Evolutionary conservation across 2,113 vertebrate genomes (phyloP), one percentile per base, ranked within the genome.

Genomic region (Rhinogobius similis): DNA sequence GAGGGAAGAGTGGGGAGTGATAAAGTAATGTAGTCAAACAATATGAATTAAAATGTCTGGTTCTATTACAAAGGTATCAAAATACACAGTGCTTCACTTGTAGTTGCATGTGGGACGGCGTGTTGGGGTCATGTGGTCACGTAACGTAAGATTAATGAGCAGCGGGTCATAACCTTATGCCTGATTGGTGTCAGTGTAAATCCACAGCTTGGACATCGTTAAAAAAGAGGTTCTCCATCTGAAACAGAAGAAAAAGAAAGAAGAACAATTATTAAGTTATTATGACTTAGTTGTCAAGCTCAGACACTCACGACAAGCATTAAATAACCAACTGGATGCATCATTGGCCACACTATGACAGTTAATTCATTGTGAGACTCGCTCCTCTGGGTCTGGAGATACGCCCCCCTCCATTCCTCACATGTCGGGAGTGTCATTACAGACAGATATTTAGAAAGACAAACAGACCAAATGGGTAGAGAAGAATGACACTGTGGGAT

Each of bases 381-480:
- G 85, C 81, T 76, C 62, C 46, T 64, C 74, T 80, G 3, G 72
- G 69, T 72, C 74, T 21, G 48, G 70, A 11, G 12, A 73, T 67
- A 72, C 36, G 44, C 76, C 79, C 76, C 77, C 78, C 73, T 83
- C 73, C 75, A 85, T 90, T 86, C 58, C 85, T 87, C 84, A 87
- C 56, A 64, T 32, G 27, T 67, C 73, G 65, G 32, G 64, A 83
- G 82, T 82, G 77, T 85, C 82, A 84, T 88, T 89, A 82, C 75
- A 85, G 81, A 85, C 78, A 88, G 70, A 87, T 82, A 82, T 84
- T 88, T 88, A 85, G 73, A 78, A 75, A 79, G 82, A 87, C 86
- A 87, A 88, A 89, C 79, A 70, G 76, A 80, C 70, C 72, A 80
- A 82, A 87, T 77, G 80, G 80, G 32, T 26, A 32, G 44, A 85